Conservation (phyloP, 2,888 invertebrate genomes). For the Sarcophaga caerulescens region DNA sequence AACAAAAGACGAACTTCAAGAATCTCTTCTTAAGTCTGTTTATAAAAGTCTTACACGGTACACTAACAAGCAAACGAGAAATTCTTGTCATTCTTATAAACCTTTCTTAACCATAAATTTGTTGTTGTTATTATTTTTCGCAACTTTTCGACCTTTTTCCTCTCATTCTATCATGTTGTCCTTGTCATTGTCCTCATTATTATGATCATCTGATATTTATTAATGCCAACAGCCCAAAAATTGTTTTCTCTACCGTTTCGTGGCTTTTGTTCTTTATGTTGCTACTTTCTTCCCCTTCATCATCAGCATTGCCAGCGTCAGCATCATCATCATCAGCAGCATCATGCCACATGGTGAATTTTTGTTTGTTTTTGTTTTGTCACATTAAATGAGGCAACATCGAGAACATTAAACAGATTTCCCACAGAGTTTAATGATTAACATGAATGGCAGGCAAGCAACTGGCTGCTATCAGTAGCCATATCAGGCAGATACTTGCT, state of each 20-base stretch:
- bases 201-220: not conserved
- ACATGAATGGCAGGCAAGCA: not conserved
- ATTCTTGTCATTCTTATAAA: not conserved
- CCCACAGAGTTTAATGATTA: conserved; percentile 29
- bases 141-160: not conserved
- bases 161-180: not conserved
- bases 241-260: not conserved
- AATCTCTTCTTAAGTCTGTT: not conserved
- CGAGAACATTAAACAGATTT: conserved; percentile 20
- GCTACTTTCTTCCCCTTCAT: not conserved
- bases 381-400: conserved; percentile 21
- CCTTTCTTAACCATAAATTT: conserved; percentile 3
- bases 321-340: too few relatives aligned
- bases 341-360: not conserved
- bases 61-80: not conserved
- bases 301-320: too few relatives aligned
- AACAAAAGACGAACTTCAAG: not conserved
- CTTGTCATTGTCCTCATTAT: not conserved
- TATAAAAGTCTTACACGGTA: not conserved
- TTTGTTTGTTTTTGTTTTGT: not conserved
- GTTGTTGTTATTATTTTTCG: not conserved
- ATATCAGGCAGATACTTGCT: not conserved
- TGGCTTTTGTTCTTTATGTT: not conserved
- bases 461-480: conserved; percentile 16
- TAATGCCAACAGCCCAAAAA: conserved; percentile 7